A percentile compares a stretch with the other conserved stretches of the same genome.
phyloP scores from a whole-genome alignment of 2,113 vertebrate genomes.

The Melanerpes aurifrons region DNA sequence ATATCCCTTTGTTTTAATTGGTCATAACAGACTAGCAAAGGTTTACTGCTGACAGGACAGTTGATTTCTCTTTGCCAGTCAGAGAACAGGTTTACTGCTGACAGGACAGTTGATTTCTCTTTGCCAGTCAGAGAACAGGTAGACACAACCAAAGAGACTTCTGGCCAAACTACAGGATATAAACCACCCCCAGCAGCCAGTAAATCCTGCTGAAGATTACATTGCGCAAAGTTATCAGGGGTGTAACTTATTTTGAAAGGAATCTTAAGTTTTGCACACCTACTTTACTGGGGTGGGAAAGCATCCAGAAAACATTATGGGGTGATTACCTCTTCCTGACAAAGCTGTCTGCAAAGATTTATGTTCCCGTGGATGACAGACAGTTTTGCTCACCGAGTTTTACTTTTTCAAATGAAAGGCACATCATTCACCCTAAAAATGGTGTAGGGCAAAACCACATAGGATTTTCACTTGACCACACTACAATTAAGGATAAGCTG shows the following conservation, averaged over 20 bases:
- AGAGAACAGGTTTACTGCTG: background rate
- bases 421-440: background rate
- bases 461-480: background rate
- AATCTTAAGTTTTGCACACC: background rate
- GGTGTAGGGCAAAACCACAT: rapidly evolving
- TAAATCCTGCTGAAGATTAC: background rate
- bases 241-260: background rate
- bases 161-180: background rate
- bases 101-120: background rate
- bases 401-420: background rate
- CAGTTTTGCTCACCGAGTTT: background rate
- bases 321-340: background rate
- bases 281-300: background rate
- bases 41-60: background rate
- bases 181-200: background rate
- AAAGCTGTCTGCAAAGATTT: background rate
- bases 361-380: background rate
- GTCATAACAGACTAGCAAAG: background rate
- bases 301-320: background rate
- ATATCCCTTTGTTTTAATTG: background rate
- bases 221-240: background rate
- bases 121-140: background rate
- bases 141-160: background rate
- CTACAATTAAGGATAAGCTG: background rate
- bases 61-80: background rate